Base-by-base conservation (phyloP, 2,797 vertebrate species). In the Parotocinclus haroldoi region DNA sequence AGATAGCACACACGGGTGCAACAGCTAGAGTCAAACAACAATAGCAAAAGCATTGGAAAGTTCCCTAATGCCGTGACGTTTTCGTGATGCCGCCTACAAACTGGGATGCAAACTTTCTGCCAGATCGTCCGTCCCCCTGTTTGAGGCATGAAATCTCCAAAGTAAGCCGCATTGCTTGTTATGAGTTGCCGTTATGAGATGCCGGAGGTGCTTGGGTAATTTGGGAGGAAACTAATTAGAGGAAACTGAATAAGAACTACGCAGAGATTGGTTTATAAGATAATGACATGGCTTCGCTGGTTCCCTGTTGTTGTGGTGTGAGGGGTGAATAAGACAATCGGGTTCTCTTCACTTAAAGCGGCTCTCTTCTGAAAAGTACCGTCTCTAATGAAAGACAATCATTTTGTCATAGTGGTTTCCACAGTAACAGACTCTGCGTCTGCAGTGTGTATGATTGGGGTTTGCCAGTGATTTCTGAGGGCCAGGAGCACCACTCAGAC, bases 341-440 rank as follows among this genome's bases (percentile, higher is more conserved):
- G 5, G 27, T 27, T 27, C 27, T 27, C 27, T 27, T 27, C 5
- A 2, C 27, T 27, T 27, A 27, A 69, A 64, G 69, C 72, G 63
- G 63, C 44, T 36, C 68, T 65, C 69, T 69, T 16, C 42, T 16
- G 39, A 39, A 52, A 63, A 71, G 63, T 71, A 63, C 58, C 40
- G 58, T 46, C 42, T 66, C 46, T 64, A 71, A 75, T 72, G 48
- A 58, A 77, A 68, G 46, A 56, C 68, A 51, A 57, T 61, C 68
- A 70, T 40, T 50, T 54, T 19, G 18, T 46, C 66, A 69, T 16
- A 49, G 66, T 51, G 4, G 36, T 55, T 74, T 71, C 68, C 64
- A 68, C 8, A 66, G 36, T 10, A 27, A 40, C 62, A 27, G 57
- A 57, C 56, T 19, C 40, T 44, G 37, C 63, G 53, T 44, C 59